Conservation (phyloP, 2,113 vertebrate genomes). For the Miniopterus natalensis region DNA sequence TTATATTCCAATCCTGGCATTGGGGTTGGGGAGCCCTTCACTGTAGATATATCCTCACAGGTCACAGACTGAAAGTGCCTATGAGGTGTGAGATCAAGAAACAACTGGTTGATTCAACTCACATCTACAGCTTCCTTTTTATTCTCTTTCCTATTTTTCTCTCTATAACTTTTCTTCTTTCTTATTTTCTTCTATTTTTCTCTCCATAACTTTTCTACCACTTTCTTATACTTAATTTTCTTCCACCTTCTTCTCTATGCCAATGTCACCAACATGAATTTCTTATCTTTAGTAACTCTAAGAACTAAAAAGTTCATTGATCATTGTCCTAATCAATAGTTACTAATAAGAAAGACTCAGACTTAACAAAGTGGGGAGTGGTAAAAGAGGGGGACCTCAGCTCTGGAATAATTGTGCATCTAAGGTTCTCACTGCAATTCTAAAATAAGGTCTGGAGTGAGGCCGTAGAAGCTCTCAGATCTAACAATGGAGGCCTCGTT, state of each 20-base stretch:
- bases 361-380: neutral
- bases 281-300: neutral
- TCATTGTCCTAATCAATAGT: neutral
- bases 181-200: neutral
- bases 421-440: neutral
- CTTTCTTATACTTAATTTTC: neutral
- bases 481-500: neutral
- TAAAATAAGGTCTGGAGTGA: neutral
- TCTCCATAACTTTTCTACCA: neutral
- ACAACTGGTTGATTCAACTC: neutral
- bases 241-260: slow-evolving; percentile 19
- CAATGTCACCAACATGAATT: slow-evolving; percentile 25
- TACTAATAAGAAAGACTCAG: slow-evolving; percentile 13
- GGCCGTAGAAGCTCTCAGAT: neutral
- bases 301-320: neutral
- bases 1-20: neutral
- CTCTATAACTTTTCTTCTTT: neutral
- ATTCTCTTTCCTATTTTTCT: neutral
- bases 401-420: neutral
- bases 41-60: neutral
- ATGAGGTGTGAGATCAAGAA: neutral
- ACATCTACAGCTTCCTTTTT: neutral
- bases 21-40: neutral
- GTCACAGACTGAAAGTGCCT: neutral
- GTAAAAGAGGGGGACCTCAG: neutral